These are phyloP conservation scores for Chalcis sispes DNA, from an alignment of 2,888 invertebrate genomes.

Conservation along the genomic window DNA sequence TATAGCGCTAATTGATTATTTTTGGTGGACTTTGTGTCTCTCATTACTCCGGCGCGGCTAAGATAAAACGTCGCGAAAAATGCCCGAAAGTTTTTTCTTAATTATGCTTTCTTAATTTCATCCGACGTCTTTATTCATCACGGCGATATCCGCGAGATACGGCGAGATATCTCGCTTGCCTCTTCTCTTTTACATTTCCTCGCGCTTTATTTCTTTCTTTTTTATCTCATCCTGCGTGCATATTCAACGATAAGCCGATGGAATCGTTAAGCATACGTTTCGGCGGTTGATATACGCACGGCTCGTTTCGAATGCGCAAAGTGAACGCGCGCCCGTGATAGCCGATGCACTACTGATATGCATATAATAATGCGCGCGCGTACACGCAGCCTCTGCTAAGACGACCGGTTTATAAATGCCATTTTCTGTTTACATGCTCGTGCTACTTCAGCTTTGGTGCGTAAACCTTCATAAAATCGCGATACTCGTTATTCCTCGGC, in stretches of 20 bases:
- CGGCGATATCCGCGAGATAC: not conserved
- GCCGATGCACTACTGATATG: too few relatives aligned
- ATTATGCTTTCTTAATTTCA: not conserved
- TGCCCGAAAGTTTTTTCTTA: constrained; percentile 1
- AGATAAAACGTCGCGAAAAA: constrained; percentile 17
- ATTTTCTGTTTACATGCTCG: not conserved
- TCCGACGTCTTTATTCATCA: too few relatives aligned
- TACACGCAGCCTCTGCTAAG: not conserved
- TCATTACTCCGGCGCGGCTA: constrained; percentile 16
- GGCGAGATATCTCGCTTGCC: too few relatives aligned
- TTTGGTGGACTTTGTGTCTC: constrained; percentile 28
- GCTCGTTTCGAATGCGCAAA: not conserved
- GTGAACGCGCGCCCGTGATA: not conserved
- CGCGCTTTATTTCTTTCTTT: not conserved
- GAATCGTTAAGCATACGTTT: not conserved
- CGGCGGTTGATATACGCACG: not conserved
- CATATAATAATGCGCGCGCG: not conserved
- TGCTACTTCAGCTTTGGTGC: not conserved
- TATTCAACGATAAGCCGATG: not conserved
- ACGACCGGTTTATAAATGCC: constrained; percentile 33
- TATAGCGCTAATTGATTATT: constrained; percentile 61
- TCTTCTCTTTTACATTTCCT: not conserved
- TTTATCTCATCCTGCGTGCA: not conserved
- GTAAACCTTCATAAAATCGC: constrained; percentile 15
- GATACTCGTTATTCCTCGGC: not conserved